Base-by-base conservation (phyloP, 2,113 vertebrate genomes). In the Etheostoma spectabile region DNA sequence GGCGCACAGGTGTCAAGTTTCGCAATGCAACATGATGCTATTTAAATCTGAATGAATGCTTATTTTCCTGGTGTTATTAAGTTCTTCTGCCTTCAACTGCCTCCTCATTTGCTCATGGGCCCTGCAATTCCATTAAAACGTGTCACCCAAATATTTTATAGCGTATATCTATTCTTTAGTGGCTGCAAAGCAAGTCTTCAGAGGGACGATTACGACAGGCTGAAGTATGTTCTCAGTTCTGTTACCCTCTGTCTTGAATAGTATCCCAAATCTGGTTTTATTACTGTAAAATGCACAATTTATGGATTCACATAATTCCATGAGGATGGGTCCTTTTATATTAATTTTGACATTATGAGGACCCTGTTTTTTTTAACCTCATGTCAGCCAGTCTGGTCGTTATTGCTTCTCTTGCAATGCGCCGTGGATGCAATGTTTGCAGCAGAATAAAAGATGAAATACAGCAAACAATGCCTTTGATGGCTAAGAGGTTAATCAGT, bases 41-140 rank as follows among this genome's bases (percentile, higher is more conserved):
- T 91, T 89, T 79, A 13, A 82, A 86, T 87, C 77, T 63, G 86
- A 79, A 83, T 33, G 18, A 85, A 84, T 55, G 19, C 52, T 19
- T 11, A 74, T 62, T 35, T 59, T 51, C 8, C 51, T 55, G 10
- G 8, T 56, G 18, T 73, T 70, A 80, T 76, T 85, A 49, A 82
- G 88, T 88, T 75, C 27, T 53, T 76, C 56, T 85, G 61, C 68
- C 33, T 84, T 88, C 60, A 76, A 48, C 72, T 80, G 49, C 77
- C 75, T 88, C 59, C 81, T 79, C 68, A 86, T 91, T 89, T 73
- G 46, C 89, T 88, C 80, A 88, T 86, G 80, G 74, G 64, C 74
- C 45, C 80, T 84, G 49, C 55, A 84, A 8, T 89, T 93, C 91
- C 87, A 93, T 94, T 89, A 92, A 80, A 69, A 84, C 82, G 65